These are phyloP conservation scores for Rhipidura dahli DNA, from an alignment of 2,113 vertebrate genomes.

Conservation along the genomic window DNA sequence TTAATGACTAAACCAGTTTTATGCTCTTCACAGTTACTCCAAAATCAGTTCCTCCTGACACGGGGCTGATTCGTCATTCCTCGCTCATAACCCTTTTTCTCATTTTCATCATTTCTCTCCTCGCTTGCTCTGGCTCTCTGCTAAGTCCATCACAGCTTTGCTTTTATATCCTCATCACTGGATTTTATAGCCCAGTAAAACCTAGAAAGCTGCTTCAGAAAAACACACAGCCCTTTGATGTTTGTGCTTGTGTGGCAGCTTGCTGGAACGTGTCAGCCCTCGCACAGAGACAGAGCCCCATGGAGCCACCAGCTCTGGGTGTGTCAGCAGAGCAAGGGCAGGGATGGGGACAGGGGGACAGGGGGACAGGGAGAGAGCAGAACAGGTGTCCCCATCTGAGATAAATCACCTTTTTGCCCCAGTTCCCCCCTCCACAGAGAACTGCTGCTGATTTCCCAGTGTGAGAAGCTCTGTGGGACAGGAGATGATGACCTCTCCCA, in stretches of 20 bases:
- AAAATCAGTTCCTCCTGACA: conserved; percentile 52
- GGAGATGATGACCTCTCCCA: rapidly evolving
- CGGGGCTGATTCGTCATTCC: conserved; percentile 10
- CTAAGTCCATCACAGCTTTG: conserved; percentile 69
- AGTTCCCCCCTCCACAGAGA: neutral
- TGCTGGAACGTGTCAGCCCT: neutral
- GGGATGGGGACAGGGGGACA: neutral
- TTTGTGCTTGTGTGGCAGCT: conserved; percentile 29
- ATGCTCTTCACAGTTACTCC: conserved; percentile 55
- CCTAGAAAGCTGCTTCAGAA: conserved; percentile 46
- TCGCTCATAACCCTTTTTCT: neutral
- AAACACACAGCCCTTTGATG: conserved; percentile 35
- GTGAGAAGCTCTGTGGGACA: neutral
- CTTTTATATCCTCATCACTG: conserved; percentile 38
- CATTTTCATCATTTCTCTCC: conserved; percentile 18
- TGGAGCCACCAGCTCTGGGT: neutral
- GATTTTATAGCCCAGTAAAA: conserved; percentile 60
- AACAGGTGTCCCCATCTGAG: neutral
- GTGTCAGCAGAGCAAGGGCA: neutral
- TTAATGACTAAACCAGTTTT: conserved; percentile 62
- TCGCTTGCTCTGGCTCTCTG: conserved; percentile 60
- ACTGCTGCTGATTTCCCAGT: neutral
- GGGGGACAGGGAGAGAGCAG: neutral
- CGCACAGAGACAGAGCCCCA: neutral
- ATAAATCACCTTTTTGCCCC: neutral